A percentile compares a stretch with the other conserved stretches of the same genome.
phyloP scores from a whole-genome alignment of 2,888 invertebrate species.

The Andrena hattorfiana region DNA sequence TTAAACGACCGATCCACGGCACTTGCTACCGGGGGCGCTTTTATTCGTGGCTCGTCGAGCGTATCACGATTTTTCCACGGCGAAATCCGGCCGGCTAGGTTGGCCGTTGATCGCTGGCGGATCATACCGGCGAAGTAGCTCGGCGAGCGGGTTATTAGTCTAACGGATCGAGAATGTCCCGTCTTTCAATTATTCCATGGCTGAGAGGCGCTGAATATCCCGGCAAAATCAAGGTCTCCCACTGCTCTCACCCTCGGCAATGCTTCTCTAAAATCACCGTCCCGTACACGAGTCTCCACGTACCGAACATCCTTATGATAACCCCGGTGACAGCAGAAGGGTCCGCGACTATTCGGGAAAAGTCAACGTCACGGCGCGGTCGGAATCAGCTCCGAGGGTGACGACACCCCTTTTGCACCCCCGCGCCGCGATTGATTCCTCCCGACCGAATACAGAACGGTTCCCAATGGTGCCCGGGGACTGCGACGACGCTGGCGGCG shows the following conservation, averaged over 20 bases:
- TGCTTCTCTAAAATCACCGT: constrained; percentile 24
- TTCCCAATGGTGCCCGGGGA: constrained; percentile 35
- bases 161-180: too few species aligned
- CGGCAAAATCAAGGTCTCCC: too few species aligned
- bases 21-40: constrained; percentile 6
- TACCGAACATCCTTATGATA: constrained; percentile 55
- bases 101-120: background rate
- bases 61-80: constrained; percentile 37
- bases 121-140: too few species aligned
- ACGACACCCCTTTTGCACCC: constrained; percentile 10
- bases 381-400: constrained; percentile 36
- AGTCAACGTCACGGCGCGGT: constrained; percentile 48
- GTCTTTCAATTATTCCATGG: too few species aligned
- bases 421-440: constrained; percentile 68
- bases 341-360: constrained; percentile 52
- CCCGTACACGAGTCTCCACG: constrained; percentile 20
- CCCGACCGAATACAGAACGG: constrained; percentile 34
- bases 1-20: constrained; percentile 44
- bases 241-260: background rate
- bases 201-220: too few species aligned
- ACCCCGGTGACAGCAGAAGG: constrained; percentile 21
- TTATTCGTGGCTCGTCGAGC: constrained; percentile 8
- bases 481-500: constrained; percentile 13
- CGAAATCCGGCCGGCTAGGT: background rate
- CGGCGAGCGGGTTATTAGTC: too few species aligned